Conservation (phyloP, 1,140 invertebrate species). For the Drosophila orena region DNA sequence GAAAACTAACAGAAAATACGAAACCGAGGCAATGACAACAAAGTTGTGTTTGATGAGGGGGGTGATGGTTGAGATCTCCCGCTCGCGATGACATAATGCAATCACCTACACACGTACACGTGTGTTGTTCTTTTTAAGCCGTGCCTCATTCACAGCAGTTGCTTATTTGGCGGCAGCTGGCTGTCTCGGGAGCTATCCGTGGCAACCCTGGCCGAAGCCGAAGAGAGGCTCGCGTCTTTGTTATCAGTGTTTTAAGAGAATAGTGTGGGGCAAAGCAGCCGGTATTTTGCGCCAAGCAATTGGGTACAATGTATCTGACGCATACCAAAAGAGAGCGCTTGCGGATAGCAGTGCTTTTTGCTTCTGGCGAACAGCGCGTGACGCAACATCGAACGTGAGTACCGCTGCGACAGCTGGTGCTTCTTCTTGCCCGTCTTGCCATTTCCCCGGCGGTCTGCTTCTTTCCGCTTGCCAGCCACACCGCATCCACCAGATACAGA, state of each 20-base stretch:
- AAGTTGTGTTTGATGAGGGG: not conserved
- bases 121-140: conserved; percentile 43
- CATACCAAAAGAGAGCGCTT: conserved; percentile 18
- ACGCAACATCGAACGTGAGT: conserved; percentile 64
- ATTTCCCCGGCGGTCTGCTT: conserved; percentile 53
- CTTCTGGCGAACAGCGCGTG: conserved; percentile 45
- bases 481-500: conserved; percentile 56
- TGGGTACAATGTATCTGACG: conserved; percentile 44
- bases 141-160: conserved; percentile 23
- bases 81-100: conserved; percentile 70
- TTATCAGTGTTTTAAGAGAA: conserved; percentile 31
- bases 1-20: conserved; percentile 13
- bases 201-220: conserved; percentile 56
- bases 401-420: conserved; percentile 23
- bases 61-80: conserved; percentile 1
- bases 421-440: conserved; percentile 39
- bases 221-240: conserved; percentile 8
- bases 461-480: conserved; percentile 61
- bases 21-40: conserved; percentile 10
- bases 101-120: conserved; percentile 3
- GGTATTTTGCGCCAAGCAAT: conserved; percentile 46
- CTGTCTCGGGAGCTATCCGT: conserved; percentile 21
- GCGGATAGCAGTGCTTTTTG: not conserved
- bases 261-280: conserved; percentile 31
- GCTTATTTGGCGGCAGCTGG: conserved; percentile 61